Base-by-base conservation (phyloP, 2,888 invertebrate genomes). In the Heteromyza rotundicornis region DNA sequence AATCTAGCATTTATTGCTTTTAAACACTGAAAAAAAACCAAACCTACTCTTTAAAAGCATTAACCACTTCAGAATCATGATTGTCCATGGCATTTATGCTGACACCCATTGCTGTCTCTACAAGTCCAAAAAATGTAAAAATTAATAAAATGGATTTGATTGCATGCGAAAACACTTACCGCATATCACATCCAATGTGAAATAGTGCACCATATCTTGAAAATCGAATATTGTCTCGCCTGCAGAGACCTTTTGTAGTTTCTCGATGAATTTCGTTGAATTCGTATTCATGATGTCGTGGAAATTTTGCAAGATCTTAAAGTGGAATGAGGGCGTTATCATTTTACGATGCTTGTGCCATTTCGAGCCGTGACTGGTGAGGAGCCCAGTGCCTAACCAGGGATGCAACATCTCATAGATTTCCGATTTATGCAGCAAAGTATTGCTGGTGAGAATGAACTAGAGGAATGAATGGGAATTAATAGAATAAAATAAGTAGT, bases 21-120 rank as follows among this genome's bases (percentile, higher is more conserved):
- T 12, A 32, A 32, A 32, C 12, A 32, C 12, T 32, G 32, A 32
- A 40, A 14, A 27, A 40, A 40, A 40, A 3, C n/a, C n/a, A 40
- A 40, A 40, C 40, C 40, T 74, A 86, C 86, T 80, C 80, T 52
- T 85, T 82, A 19, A 88, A 83, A 12, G 87, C 85, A 47, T 80
- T 76, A 0, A 86, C 85, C 66, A 88, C 84, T n/a, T 83, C 83
- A 0, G 84, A 83, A 22, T 85, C 82, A 3, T 68, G 66, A 35
- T 85, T 77, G 36, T 84, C 81, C 74, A 86, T 85, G 5, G 84
- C 84, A 70, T 85, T 81, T 8, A 89, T 80, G 57, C 83, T 76
- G 1, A 85, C 83, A 1, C 90, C 90, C 89, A 90, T 89, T 1
- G 89, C 89, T 2, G 89, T 89, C 75, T 89, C 88, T 76, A 23